Evolutionary conservation across 2,797 vertebrate species (phyloP).

Genomic region (Leontocebus nigricollis): DNA sequence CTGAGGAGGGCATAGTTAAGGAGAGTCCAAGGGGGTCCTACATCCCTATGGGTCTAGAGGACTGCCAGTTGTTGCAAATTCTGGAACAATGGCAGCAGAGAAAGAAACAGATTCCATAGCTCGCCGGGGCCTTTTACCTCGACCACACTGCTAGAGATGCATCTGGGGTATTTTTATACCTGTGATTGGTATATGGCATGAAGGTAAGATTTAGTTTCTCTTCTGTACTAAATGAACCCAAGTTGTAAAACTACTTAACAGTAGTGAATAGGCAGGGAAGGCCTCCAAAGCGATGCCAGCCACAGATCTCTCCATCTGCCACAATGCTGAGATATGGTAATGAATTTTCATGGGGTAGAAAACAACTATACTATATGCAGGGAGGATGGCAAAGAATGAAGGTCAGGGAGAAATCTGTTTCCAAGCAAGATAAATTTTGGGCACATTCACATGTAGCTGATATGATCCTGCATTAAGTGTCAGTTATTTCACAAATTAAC

Average conservation of each 20-base stretch:
- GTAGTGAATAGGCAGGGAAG: constrained; percentile 24
- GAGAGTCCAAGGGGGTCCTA: not conserved
- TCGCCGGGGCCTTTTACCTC: not conserved
- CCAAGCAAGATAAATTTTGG: not conserved
- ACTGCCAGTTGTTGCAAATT: not conserved
- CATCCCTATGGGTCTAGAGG: not conserved
- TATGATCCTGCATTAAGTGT: not conserved
- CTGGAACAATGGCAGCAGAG: not conserved
- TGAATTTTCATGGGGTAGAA: constrained; percentile 64
- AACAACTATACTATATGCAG: not conserved
- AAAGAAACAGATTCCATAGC: not conserved
- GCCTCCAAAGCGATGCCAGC: constrained; percentile 20
- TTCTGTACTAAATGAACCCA: constrained; percentile 15
- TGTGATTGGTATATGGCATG: not conserved
- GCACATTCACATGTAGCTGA: not conserved
- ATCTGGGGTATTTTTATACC: not conserved
- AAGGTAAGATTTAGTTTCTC: not conserved
- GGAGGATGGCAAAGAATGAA: not conserved
- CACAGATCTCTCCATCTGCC: constrained; percentile 57
- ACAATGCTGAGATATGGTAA: not conserved
- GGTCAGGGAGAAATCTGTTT: constrained; percentile 50
- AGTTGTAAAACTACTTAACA: constrained; percentile 46
- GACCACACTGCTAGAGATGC: not conserved
- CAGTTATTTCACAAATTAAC: not conserved
- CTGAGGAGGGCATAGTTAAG: not conserved